Conservation (phyloP, 2,888 invertebrate genomes). For the Camponotus fellah region DNA sequence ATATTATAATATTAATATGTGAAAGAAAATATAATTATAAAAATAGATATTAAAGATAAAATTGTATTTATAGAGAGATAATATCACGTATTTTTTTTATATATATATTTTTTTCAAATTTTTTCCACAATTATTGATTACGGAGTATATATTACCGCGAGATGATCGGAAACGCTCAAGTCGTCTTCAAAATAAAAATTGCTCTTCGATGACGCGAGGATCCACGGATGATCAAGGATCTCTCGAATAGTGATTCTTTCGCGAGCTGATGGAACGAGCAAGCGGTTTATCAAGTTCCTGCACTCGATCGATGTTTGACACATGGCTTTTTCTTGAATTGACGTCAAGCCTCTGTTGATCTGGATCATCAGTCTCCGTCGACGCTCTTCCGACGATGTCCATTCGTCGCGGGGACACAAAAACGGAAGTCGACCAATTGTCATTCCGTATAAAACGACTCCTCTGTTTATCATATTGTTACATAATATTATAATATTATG, state of each 20-base stretch:
- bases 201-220: slow-evolving; percentile 87
- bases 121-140: not conserved
- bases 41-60: not conserved
- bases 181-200: slow-evolving; percentile 86
- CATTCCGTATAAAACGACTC: slow-evolving; percentile 92
- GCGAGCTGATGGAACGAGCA: slow-evolving; percentile 87
- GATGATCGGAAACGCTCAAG: slow-evolving; percentile 77
- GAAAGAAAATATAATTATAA: not conserved
- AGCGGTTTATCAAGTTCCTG: slow-evolving; percentile 86
- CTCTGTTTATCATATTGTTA: slow-evolving; percentile 86
- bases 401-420: slow-evolving; percentile 84
- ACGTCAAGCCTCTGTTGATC: slow-evolving; percentile 89
- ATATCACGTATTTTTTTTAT: not conserved
- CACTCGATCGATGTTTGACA: slow-evolving; percentile 86
- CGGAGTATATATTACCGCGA: slow-evolving; percentile 54
- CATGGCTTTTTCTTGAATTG: slow-evolving; percentile 88
- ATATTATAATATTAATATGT: no score
- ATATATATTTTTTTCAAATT: slow-evolving; percentile 1
- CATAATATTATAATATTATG: not conserved
- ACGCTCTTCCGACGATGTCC: slow-evolving; percentile 87
- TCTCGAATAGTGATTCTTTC: slow-evolving; percentile 88
- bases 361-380: slow-evolving; percentile 89
- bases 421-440: slow-evolving; percentile 91
- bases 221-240: slow-evolving; percentile 88
- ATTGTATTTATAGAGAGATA: not conserved